These are phyloP conservation scores for Okapia johnstoni DNA, from an alignment of 2,113 vertebrate species.

Conservation along the genomic window DNA sequence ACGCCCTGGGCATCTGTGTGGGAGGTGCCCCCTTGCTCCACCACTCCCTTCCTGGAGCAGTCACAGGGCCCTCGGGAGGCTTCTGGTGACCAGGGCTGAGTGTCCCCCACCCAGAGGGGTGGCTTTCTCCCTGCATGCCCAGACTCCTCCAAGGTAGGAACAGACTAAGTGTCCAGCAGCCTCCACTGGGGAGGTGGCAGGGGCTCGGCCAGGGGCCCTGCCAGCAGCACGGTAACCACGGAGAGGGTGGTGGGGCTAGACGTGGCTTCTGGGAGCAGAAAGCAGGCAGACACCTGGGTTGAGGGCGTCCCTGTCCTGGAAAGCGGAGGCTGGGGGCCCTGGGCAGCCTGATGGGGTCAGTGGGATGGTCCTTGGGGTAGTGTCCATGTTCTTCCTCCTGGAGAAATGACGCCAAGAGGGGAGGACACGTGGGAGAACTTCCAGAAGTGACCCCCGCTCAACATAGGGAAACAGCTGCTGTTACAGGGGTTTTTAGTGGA, in stretches of 20 bases:
- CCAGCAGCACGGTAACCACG: rapidly evolving
- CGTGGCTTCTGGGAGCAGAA: rapidly evolving
- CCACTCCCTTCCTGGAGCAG: neutral
- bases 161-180: neutral
- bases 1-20: rapidly evolving
- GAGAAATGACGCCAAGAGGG: neutral
- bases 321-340: rapidly evolving
- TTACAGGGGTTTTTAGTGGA: rapidly evolving
- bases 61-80: rapidly evolving
- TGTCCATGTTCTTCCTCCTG: rapidly evolving
- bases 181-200: rapidly evolving
- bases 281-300: rapidly evolving
- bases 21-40: rapidly evolving
- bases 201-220: neutral
- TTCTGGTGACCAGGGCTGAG: neutral
- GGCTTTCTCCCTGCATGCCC: neutral
- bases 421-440: rapidly evolving
- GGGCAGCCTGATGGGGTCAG: no score
- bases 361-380: rapidly evolving
- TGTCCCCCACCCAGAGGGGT: rapidly evolving
- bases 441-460: rapidly evolving
- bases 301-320: neutral
- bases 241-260: neutral
- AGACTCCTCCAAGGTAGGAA: rapidly evolving
- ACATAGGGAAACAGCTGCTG: rapidly evolving